A percentile compares a stretch with the other conserved stretches of the same genome.
Conservation (phyloP, 2,797 vertebrate genomes). For the Chloroceryle inda region DNA sequence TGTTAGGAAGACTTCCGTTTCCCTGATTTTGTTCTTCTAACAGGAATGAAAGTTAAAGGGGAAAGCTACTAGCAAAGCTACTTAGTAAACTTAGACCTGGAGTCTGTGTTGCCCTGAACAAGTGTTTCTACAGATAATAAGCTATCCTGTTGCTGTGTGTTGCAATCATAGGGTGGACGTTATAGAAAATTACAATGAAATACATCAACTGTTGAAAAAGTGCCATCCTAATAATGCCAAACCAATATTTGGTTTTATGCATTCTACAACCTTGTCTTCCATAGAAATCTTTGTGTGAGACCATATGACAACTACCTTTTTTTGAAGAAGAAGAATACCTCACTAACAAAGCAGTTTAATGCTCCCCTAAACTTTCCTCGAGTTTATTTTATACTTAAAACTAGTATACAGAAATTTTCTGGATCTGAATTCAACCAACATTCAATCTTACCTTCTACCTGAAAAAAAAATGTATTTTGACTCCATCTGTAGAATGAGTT, state of each 20-base stretch:
- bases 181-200: background rate
- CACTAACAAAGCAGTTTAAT: background rate
- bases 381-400: background rate
- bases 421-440: background rate
- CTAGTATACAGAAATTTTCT: background rate
- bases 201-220: background rate
- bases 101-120: constrained; percentile 38
- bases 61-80: background rate
- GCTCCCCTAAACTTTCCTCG: background rate
- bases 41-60: background rate
- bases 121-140: background rate
- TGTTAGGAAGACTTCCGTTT: constrained; percentile 12
- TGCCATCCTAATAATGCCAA: background rate
- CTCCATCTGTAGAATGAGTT: background rate
- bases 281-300: background rate
- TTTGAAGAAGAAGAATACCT: background rate
- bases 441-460: background rate
- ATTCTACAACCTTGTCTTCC: background rate
- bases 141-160: background rate
- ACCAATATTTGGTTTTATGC: background rate
- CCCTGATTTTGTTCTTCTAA: background rate
- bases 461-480: background rate
- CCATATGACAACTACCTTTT: background rate
- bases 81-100: constrained; percentile 31
- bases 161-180: background rate